A percentile compares a stretch with the other conserved stretches of the same genome.
Conservation (phyloP, 2,888 invertebrate genomes). For the Temnothorax ravouxi region DNA sequence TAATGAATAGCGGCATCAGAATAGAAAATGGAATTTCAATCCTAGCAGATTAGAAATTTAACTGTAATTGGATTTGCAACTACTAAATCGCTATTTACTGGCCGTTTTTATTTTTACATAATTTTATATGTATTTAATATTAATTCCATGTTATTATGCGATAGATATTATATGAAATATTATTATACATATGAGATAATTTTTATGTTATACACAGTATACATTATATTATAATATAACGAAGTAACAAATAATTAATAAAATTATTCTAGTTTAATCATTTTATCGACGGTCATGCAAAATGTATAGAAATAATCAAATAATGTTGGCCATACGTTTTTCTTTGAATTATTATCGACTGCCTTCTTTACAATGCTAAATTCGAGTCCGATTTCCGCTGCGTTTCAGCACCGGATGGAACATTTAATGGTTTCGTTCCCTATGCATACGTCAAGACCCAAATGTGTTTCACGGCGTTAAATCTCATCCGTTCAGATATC, state of each 20-base stretch:
- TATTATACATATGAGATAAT: background rate
- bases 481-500: slow-evolving; percentile 76
- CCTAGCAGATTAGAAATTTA: slow-evolving; percentile 8
- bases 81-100: background rate
- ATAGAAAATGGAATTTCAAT: slow-evolving; percentile 9
- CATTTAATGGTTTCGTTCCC: slow-evolving; percentile 64
- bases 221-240: background rate
- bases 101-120: background rate
- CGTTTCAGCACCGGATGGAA: slow-evolving; percentile 59
- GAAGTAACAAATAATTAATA: background rate
- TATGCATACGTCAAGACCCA: slow-evolving; percentile 61
- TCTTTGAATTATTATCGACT: background rate
- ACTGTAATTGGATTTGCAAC: background rate
- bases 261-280: background rate
- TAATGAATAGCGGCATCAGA: background rate
- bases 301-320: background rate
- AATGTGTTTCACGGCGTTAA: slow-evolving; percentile 72
- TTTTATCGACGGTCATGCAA: background rate
- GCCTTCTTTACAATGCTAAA: background rate
- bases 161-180: background rate
- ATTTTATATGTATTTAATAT: background rate
- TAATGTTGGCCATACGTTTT: background rate
- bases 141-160: background rate
- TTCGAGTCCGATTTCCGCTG: background rate
- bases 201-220: background rate